Conservation (phyloP, 2,888 invertebrate genomes). For the Dicycla oo region DNA sequence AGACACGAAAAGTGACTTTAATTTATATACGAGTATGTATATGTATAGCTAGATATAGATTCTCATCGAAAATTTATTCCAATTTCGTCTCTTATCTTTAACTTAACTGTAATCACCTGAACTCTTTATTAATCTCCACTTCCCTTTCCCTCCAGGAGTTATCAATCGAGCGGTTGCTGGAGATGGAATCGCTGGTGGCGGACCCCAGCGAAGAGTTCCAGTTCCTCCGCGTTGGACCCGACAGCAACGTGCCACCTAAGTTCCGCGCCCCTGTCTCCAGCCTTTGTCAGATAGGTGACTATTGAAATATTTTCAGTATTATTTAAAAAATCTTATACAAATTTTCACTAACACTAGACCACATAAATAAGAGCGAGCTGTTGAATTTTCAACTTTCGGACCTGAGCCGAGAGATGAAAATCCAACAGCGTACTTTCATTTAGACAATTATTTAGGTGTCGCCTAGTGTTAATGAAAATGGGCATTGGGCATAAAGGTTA, state of each 20-base stretch:
- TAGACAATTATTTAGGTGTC: too few species aligned
- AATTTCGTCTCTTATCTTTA: not conserved
- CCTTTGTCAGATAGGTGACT: conserved; percentile 88
- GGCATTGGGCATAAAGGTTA: too few species aligned
- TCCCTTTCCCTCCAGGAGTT: conserved; percentile 92
- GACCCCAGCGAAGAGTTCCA: conserved; percentile 88
- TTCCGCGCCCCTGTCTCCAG: conserved; percentile 89
- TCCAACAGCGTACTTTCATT: too few species aligned
- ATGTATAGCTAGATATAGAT: too few species aligned
- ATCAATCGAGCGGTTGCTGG: conserved; percentile 97
- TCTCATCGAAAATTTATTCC: not conserved
- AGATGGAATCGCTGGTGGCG: conserved; percentile 93
- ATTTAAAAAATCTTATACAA: too few species aligned
- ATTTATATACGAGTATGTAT: not conserved
- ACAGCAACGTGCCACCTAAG: conserved; percentile 90
- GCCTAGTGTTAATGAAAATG: too few species aligned
- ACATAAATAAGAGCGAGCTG: too few species aligned
- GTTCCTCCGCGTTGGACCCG: conserved; percentile 90
- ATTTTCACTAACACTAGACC: too few species aligned
- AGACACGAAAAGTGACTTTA: not conserved
- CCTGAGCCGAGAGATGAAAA: too few species aligned
- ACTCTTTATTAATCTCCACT: conserved; percentile 15
- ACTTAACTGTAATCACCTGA: not conserved
- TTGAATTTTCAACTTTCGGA: too few species aligned
- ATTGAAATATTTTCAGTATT: too few species aligned